Base-by-base conservation (phyloP, 2,113 vertebrate genomes). In the Pantherophis guttatus region DNA sequence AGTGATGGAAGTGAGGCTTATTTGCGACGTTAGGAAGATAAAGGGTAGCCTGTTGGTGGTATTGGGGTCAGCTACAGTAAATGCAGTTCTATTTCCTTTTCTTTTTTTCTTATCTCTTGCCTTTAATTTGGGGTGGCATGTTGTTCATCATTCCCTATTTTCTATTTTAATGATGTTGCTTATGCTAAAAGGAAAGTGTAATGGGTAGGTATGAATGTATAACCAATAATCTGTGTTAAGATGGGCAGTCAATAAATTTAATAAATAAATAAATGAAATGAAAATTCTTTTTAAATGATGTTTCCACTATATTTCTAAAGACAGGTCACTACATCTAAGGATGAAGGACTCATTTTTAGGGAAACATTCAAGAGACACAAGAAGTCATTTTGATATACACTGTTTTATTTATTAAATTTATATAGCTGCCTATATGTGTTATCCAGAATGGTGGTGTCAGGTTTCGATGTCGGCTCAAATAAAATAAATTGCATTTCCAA, bases 321-420 rank as follows among this genome's bases (percentile, higher is more conserved):
- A 17, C 1, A 91, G 12, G 26, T 29, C 1, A 54, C 19, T 13
- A 86, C 12, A 58, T 19, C n/a, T 8, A 58, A 24, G 15, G 12
- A 91, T 26, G 33, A 57, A 86, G 23, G 24, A 58, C 29, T 44
- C 17, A 3, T 19, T 91, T 24, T 86, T 91, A 9, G 39, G 29
- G 7, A n/a, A 75, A 52, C 12, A 97, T 99, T 92, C 99, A 99
- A 26, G 99, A 98, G 3, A 99, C 98, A 0, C 6, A 97, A 87
- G 93, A 89, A 93, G 70, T 93, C 39, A 97, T 70, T 70, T 15
- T n/a, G 29, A 70, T 15, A 70, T 70, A 70, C 33, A 13, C 26
- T 33, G 29, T n/a, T 70, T 70, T n/a, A n/a, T 70, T 70, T 70
- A 70, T 70, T n/a, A 70, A 70, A 70, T 70, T n/a, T 70, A 70